phyloP scores from a whole-genome alignment of 2,797 vertebrate species.

The Cercopithecus diana region DNA sequence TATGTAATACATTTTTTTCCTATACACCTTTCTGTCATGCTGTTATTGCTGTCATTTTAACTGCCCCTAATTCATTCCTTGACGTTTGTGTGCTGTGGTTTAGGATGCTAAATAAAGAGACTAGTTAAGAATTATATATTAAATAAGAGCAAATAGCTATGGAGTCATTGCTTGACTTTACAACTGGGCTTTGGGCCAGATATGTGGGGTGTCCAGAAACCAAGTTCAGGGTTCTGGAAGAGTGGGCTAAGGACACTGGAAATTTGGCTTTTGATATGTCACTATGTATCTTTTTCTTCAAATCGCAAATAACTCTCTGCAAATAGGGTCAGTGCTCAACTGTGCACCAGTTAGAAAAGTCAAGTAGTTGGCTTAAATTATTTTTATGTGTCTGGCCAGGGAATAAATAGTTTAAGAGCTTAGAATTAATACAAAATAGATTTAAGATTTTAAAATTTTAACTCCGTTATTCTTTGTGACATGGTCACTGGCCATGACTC shows the following conservation, averaged over 20 bases:
- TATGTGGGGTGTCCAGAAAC: neutral
- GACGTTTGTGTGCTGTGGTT: neutral
- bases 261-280: neutral
- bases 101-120: neutral
- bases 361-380: neutral
- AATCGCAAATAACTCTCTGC: neutral
- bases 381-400: neutral
- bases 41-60: neutral
- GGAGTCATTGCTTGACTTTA: neutral
- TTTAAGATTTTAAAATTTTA: neutral
- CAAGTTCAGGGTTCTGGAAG: neutral
- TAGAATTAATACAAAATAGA: neutral
- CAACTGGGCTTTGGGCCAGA: neutral
- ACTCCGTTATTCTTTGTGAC: neutral
- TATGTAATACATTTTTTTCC: neutral
- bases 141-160: neutral
- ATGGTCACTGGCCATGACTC: neutral
- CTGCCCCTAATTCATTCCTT: neutral
- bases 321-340: neutral
- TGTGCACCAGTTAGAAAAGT: neutral
- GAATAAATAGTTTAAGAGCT: neutral
- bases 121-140: neutral
- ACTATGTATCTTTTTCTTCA: neutral
- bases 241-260: neutral
- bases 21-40: neutral